These are phyloP conservation scores for Porphyrio hochstetteri DNA, from an alignment of 2,113 vertebrate genomes.

Conservation along the genomic window DNA sequence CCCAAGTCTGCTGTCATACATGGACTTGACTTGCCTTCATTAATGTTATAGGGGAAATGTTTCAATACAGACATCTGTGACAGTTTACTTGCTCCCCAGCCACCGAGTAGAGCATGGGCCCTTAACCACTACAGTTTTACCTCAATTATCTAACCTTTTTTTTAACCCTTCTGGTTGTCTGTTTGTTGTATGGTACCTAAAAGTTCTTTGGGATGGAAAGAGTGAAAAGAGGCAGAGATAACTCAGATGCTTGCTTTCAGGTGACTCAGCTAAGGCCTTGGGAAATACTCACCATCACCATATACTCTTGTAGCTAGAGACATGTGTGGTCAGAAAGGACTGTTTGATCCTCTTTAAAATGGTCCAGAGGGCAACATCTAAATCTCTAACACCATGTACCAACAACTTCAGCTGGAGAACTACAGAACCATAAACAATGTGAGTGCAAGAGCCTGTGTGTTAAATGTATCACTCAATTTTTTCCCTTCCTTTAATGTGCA, in stretches of 20 bases:
- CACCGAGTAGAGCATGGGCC: not conserved
- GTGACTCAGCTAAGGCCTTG: no score
- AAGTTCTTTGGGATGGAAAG: not conserved
- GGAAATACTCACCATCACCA: not conserved
- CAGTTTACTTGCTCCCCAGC: not conserved
- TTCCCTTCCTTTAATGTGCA: not conserved
- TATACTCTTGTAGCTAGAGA: not conserved
- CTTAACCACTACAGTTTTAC: not conserved
- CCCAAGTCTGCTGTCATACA: not conserved
- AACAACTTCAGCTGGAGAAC: not conserved
- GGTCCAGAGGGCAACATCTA: not conserved
- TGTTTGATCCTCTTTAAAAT: not conserved
- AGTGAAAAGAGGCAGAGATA: not conserved
- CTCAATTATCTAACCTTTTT: not conserved
- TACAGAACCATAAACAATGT: not conserved
- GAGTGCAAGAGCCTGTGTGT: not conserved
- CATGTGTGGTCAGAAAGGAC: not conserved
- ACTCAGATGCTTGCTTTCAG: not conserved
- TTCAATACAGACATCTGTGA: no score
- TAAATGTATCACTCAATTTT: not conserved
- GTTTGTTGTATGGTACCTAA: not conserved
- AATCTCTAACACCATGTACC: not conserved
- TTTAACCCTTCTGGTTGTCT: not conserved
- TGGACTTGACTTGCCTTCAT: not conserved
- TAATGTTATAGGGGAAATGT: not conserved